Conservation (phyloP, 2,113 vertebrate genomes). For the Otocyon megalotis region DNA sequence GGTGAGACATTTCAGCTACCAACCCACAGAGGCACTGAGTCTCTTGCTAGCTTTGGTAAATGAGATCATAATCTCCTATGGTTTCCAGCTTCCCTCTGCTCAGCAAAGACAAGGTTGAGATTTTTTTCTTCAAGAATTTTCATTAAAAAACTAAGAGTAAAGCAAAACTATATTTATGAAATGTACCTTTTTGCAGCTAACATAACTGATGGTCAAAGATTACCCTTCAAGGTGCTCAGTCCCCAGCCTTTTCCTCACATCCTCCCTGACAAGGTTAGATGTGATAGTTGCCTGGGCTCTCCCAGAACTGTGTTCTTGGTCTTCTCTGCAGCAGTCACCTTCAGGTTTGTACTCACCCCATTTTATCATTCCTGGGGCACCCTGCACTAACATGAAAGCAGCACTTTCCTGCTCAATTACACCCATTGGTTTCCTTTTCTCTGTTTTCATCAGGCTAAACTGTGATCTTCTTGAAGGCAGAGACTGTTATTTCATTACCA, state of each 20-base stretch:
- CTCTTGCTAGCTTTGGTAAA: neutral
- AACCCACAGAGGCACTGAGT: neutral
- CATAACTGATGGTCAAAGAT: neutral
- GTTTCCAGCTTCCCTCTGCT: neutral
- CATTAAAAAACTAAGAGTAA: conserved; percentile 28
- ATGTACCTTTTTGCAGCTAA: neutral
- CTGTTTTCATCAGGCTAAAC: neutral
- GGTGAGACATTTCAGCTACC: neutral
- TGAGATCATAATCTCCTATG: neutral
- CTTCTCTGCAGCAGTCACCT: neutral
- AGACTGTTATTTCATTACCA: neutral
- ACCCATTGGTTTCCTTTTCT: neutral
- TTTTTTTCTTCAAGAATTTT: neutral
- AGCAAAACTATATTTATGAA: neutral
- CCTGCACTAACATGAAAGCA: neutral
- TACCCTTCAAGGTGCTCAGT: neutral
- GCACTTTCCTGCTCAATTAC: neutral
- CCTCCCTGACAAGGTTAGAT: neutral
- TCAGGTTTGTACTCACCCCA: neutral
- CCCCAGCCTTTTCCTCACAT: neutral
- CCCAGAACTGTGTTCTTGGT: neutral
- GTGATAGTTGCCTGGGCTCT: neutral
- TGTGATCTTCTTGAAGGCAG: neutral
- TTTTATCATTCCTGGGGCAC: fast-evolving
- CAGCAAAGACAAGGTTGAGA: neutral